Base-by-base conservation (phyloP, 2,888 invertebrate genomes). In the Bombylius major region DNA sequence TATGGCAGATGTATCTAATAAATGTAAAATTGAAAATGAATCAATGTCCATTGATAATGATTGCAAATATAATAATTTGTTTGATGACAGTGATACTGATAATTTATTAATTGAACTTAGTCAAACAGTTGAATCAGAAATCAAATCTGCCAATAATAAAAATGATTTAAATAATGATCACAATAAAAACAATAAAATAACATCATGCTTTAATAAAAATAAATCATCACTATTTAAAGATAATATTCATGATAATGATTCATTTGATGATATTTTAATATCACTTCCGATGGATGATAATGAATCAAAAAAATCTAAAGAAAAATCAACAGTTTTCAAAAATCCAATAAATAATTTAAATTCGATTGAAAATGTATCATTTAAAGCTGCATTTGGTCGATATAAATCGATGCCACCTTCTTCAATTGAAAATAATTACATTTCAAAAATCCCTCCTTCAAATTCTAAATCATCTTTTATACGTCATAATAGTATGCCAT, bases 71-170 rank as follows among this genome's bases (percentile, higher is more conserved):
- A 42, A 39, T 23, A 33, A 44, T 39, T 34, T 57, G 36, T 31
- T 55, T 8, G 58, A 58, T 52, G 58, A 58, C 31, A 51, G 56
- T 5, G 58, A 56, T 46, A 32, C 51, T 14, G 58, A 58, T 48
- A 48, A 51, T 51, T 34, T 56, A n/a, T 39, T 58, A 12, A 33
- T 58, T 13, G 48, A 56, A 33, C 56, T 47, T 34, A 56, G 53
- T 54, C 58, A 58, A 46, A 5, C 51, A 46, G 51, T 51, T n/a
- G 58, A 58, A 44, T 50, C 46, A 5, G 5, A 36, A 14, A 55
- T 51, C 8, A 36, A 42, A 23, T 23, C 23, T 23, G 23, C 3
- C 23, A 23, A 23, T 23, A 23, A 23, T 23, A 23, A 23, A 23
- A 23, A 23, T 23, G 3, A 23, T 23, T 23, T 23, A 23, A 23